Conservation (phyloP, 2,797 vertebrate species). For the Sylvia borin region DNA sequence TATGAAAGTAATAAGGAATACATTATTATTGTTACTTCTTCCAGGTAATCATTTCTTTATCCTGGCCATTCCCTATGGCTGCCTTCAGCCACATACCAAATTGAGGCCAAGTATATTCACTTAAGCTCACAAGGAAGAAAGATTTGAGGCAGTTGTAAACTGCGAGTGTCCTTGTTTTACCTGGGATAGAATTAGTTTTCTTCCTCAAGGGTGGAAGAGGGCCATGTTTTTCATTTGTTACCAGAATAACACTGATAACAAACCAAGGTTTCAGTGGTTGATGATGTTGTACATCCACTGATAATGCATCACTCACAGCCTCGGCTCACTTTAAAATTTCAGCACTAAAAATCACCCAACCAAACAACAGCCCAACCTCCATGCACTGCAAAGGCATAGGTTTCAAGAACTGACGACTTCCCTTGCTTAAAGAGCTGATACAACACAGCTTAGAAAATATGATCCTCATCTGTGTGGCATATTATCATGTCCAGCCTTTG, state of each 20-base stretch:
- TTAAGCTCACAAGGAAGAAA: background rate
- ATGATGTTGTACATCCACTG: background rate
- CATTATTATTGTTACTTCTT: background rate
- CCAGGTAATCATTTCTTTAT: background rate
- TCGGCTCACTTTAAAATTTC: background rate
- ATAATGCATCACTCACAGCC: fast-evolving
- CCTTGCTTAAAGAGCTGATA: background rate
- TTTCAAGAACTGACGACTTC: background rate
- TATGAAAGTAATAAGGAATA: background rate
- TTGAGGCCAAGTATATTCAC: background rate
- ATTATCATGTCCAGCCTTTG: background rate
- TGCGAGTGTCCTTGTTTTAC: background rate
- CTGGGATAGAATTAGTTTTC: background rate
- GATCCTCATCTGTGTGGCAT: background rate
- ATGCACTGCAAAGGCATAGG: background rate
- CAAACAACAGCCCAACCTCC: background rate
- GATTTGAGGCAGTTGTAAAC: background rate
- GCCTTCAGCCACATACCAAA: background rate
- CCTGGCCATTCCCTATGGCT: background rate
- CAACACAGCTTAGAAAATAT: background rate
- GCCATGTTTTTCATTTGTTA: background rate
- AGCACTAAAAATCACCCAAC: background rate
- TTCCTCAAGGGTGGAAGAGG: background rate
- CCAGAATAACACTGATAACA: too few species aligned
- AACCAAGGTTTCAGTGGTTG: background rate